Evolutionary conservation across 1,140 invertebrate species (phyloP), one percentile per base, ranked within the genome.

Genomic region (Augochlora pura): DNA sequence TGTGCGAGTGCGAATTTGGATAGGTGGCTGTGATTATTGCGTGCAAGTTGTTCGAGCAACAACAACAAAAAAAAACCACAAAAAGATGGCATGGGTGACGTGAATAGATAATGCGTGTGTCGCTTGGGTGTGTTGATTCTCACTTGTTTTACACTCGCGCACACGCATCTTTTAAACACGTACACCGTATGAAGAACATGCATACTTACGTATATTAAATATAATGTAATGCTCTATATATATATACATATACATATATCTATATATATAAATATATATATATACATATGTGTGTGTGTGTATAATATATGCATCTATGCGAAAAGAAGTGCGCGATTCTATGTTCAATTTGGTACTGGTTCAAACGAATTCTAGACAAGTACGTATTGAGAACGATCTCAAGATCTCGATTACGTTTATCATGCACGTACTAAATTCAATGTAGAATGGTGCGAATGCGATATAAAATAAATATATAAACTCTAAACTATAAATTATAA

Each of bases 21-120:
- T 87, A 87, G 89, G 88, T 90, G 90, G 89, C 90, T 91, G 90
- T 91, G 90, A 91, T 87, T 88, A 89, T 85, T 89, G 90, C 77
- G 88, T 91, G 89, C 86, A 89, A 89, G 81, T 86, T 78, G 21
- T 57, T 57, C 49, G 16, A 54, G 49, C 42, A 46, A 46, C 42
- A 12, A 57, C 18, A 57, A 54, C 52, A n/a, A 8, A 6, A 7
- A 57, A 57, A 57, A 21, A 57, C 54, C 32, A 59, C 12, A 27
- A 68, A 25, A 76, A 39, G 46, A 42, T 38, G 42, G 60, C 32
- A 77, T 10, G 67, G 38, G 42, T 67, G 39, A 62, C 57, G 68
- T 77, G 81, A 86, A 74, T 75, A 62, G 84, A 21, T 74, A 54
- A 80, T 81, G 38, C 64, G 72, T 82, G 73, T 79, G 82, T 21